A percentile compares a stretch with the other conserved stretches of the same genome.
Conservation (phyloP, 2,113 vertebrate genomes). For the Crotalus viridis region DNA sequence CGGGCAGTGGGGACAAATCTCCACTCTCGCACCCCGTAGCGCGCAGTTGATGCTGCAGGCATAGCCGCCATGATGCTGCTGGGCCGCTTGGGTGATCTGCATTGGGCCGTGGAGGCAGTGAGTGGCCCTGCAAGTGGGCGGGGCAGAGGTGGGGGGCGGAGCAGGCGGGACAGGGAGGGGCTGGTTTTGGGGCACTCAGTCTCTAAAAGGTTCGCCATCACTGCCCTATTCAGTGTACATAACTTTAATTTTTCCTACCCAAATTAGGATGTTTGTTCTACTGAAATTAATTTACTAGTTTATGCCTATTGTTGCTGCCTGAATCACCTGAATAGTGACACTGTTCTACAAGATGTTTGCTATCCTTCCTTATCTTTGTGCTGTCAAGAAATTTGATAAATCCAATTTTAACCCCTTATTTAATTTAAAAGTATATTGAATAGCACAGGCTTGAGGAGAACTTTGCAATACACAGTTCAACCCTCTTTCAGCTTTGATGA, state of each 20-base stretch:
- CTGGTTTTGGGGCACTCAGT: too few species aligned
- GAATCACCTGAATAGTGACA: too few species aligned
- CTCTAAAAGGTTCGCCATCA: too few species aligned
- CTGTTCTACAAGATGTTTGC: background rate
- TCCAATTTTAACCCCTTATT: background rate
- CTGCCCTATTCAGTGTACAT: background rate
- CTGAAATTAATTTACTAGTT: background rate
- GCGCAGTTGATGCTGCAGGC: too few species aligned
- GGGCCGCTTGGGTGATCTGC: too few species aligned
- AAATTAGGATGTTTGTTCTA: background rate
- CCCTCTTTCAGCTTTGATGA: background rate
- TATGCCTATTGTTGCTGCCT: background rate
- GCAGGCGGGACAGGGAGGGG: too few species aligned
- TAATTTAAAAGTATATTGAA: background rate
- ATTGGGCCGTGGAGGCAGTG: too few species aligned
- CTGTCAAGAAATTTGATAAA: background rate
- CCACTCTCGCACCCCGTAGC: too few species aligned
- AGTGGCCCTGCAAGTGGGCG: too few species aligned
- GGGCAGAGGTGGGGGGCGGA: too few species aligned
- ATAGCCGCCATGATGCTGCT: too few species aligned
- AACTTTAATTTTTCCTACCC: background rate
- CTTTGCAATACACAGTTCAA: background rate
- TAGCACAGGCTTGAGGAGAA: background rate
- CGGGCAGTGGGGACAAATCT: too few species aligned
- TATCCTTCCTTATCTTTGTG: background rate